Evolutionary conservation across 1,140 invertebrate genomes (phyloP).

Genomic region (Rhagoletis zephyria): DNA sequence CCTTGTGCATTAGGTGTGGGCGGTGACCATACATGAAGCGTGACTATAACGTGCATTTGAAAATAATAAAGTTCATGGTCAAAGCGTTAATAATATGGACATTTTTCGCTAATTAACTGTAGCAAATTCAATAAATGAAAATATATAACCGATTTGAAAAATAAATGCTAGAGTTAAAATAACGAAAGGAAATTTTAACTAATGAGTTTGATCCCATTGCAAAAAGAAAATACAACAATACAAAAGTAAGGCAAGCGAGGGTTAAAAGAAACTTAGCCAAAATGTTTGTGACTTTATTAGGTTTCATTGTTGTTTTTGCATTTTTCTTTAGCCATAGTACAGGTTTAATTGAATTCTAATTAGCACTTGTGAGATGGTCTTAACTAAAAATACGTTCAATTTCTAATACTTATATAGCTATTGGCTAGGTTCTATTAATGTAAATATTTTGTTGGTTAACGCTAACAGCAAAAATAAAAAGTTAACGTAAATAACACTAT

Average conservation of each 20-base stretch:
- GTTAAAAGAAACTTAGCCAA: not conserved
- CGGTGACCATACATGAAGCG: not conserved
- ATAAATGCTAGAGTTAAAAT: not conserved
- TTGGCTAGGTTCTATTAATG: constrained; percentile 3
- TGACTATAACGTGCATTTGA: not conserved
- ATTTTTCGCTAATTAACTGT: not conserved
- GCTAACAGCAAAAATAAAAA: constrained; percentile 42
- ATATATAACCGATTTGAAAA: not conserved
- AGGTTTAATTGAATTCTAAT: constrained; percentile 63
- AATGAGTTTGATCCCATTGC: not conserved
- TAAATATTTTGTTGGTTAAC: constrained; percentile 20
- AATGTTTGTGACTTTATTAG: constrained; percentile 34
- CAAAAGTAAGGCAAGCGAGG: constrained; percentile 46
- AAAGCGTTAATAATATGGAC: constrained; percentile 24
- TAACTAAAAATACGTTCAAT: constrained; percentile 57
- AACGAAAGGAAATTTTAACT: constrained; percentile 26
- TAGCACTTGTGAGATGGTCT: constrained; percentile 74
- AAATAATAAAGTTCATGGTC: not conserved
- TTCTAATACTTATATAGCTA: constrained; percentile 2
- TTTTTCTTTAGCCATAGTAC: constrained; percentile 23
- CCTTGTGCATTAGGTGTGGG: not conserved
- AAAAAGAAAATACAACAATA: not conserved
- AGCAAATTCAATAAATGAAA: constrained; percentile 31
- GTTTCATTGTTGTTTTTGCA: constrained; percentile 31
- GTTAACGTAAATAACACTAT: not conserved